Conservation (phyloP, 2,797 vertebrate genomes). For the Sebastolobus altivelis region DNA sequence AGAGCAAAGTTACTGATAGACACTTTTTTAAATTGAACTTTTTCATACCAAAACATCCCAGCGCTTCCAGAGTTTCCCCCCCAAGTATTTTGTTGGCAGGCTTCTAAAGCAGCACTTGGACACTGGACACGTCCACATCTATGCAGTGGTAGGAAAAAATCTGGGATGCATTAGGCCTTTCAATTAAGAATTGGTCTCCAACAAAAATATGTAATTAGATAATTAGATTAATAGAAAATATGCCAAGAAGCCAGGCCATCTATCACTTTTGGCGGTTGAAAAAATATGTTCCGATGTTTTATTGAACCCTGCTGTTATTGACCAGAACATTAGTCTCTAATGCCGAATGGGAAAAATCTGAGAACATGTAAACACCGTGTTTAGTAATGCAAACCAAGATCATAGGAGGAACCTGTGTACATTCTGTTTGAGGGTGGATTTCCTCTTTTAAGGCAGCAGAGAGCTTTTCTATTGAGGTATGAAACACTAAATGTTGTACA, state of each 20-base stretch:
- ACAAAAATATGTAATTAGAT: slow-evolving; percentile 2
- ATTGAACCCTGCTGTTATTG: not conserved
- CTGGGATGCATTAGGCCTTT: slow-evolving; percentile 2
- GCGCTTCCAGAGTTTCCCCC: not conserved
- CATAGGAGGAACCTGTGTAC: not conserved
- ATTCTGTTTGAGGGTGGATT: slow-evolving; percentile 63
- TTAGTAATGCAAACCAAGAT: slow-evolving; percentile 9
- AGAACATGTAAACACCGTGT: not conserved
- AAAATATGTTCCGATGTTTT: not conserved
- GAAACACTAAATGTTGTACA: slow-evolving; percentile 78
- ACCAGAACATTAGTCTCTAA: not conserved
- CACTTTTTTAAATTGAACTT: not conserved
- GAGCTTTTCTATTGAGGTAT: slow-evolving; percentile 77
- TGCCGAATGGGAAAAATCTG: not conserved
- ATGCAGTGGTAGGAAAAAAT: slow-evolving; percentile 1
- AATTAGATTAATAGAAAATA: slow-evolving; percentile 10
- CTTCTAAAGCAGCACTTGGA: slow-evolving; percentile 11
- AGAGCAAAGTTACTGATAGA: not conserved
- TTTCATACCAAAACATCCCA: slow-evolving; percentile 8
- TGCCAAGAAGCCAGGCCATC: not conserved
- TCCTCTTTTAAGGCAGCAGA: slow-evolving; percentile 68
- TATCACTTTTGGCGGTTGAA: slow-evolving; percentile 10
- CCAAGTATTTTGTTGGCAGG: not conserved
- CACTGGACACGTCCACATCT: slow-evolving; percentile 11
- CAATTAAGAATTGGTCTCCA: slow-evolving; percentile 5